A percentile compares a stretch with the other conserved stretches of the same genome.
These are phyloP conservation scores for Eupsilia transversa DNA, from an alignment of 2,888 invertebrate genomes.

Conservation along the genomic window DNA sequence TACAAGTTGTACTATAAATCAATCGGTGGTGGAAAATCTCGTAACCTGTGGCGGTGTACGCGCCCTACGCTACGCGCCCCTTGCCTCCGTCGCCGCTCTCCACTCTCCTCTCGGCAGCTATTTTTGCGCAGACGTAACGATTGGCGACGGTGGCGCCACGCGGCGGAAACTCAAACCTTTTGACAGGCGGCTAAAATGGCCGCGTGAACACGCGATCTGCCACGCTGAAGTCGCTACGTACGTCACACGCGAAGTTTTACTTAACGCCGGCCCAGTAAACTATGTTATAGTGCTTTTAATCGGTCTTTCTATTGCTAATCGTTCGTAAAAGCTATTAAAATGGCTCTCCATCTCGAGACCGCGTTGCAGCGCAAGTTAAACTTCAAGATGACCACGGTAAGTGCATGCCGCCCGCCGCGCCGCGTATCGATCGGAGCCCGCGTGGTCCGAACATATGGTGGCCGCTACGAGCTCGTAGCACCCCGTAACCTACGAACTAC, in stretches of 20 bases:
- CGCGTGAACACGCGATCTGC: conserved; percentile 88
- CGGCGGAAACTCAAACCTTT: conserved; percentile 79
- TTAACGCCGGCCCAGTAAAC: conserved; percentile 80
- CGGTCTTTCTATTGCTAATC: conserved; percentile 73
- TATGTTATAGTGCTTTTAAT: conserved; percentile 85
- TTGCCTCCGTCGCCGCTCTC: conserved; percentile 52
- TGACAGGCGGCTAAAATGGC: conserved; percentile 89
- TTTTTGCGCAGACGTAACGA: conserved; percentile 88
- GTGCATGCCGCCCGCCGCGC: conserved; percentile 84
- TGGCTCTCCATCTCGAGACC: conserved; percentile 89
- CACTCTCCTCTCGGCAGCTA: conserved; percentile 67
- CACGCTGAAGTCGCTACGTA: conserved; percentile 84
- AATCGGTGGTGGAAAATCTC: conserved; percentile 80
- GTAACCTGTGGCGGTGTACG: conserved; percentile 69
- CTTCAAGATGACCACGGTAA: conserved; percentile 90
- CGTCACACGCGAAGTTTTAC: conserved; percentile 85
- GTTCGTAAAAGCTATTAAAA: conserved; percentile 73
- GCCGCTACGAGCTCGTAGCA: conserved; percentile 82
- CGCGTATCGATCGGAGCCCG: conserved; percentile 86
- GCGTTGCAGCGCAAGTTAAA: conserved; percentile 89
- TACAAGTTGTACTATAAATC: conserved; percentile 88
- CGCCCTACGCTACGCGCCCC: conserved; percentile 67
- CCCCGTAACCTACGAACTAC: conserved; percentile 75
- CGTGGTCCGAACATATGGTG: conserved; percentile 89
- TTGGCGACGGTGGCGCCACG: conserved; percentile 81